These are phyloP conservation scores for Caenorhabditis tropicalis DNA, from an alignment of 1,140 invertebrate genomes.

Conservation along the genomic window DNA sequence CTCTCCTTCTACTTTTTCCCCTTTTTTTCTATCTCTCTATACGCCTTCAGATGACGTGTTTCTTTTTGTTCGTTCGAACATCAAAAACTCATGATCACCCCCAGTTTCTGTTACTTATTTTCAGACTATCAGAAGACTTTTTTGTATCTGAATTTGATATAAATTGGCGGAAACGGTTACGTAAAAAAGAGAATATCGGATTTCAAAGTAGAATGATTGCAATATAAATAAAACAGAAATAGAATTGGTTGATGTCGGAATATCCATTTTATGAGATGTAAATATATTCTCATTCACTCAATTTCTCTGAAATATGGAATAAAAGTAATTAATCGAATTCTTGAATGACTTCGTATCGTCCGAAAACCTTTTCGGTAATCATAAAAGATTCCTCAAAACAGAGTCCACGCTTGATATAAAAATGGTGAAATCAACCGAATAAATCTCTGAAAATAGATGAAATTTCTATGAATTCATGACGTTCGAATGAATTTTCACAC, in stretches of 20 bases:
- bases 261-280: not conserved
- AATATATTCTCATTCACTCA: not conserved
- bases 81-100: slow-evolving; percentile 4
- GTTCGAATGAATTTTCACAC: no score
- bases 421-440: no score
- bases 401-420: no score
- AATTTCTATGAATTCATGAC: no score
- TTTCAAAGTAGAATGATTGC: not conserved
- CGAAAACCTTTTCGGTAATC: no score
- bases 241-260: not conserved
- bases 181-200: not conserved
- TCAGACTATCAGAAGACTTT: no score
- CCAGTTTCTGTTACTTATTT: not conserved
- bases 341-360: no score
- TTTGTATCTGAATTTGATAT: no score
- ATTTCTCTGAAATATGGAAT: no score
- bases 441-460: no score
- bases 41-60: slow-evolving; percentile 33
- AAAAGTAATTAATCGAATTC: no score
- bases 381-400: no score
- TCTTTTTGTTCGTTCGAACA: slow-evolving; percentile 8
- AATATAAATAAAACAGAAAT: not conserved
- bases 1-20: not conserved
- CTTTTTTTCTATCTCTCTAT: not conserved
- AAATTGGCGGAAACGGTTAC: not conserved